Percentiles rank a stretch among this genome's conserved stretches.
Evolutionary conservation across 2,797 vertebrate genomes (phyloP).

Genomic region (Squalus acanthias): DNA sequence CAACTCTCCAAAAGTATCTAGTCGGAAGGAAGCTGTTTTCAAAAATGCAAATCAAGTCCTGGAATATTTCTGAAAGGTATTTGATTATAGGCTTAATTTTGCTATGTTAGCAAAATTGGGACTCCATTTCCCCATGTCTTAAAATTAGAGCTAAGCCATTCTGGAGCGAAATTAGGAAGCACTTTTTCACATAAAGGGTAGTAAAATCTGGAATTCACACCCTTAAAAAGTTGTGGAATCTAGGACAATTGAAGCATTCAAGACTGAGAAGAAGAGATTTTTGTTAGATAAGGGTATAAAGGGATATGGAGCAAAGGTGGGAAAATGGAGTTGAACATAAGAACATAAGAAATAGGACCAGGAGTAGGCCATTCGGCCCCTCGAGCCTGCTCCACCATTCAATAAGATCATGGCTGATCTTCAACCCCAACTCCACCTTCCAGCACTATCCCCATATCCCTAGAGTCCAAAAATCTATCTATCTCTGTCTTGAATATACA

Average conservation of each 20-base stretch:
- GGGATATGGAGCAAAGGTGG: no score
- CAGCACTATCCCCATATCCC: no score
- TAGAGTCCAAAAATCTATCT: no score
- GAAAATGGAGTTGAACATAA: no score
- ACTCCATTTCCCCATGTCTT: neutral
- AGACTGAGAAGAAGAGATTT: no score
- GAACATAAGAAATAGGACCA: no score
- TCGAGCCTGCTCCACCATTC: no score
- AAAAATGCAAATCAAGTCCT: neutral
- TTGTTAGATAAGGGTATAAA: no score
- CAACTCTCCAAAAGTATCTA: neutral
- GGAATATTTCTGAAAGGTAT: neutral
- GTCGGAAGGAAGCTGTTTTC: neutral
- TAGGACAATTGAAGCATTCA: neutral
- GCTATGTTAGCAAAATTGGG: neutral
- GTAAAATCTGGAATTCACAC: neutral
- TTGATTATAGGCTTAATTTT: neutral
- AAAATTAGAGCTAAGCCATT: neutral
- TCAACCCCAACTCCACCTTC: no score
- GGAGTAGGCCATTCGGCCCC: no score
- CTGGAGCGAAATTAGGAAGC: neutral
- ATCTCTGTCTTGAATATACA: no score
- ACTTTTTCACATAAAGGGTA: neutral
- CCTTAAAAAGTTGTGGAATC: neutral
- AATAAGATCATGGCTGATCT: no score